Evolutionary conservation across 1,140 invertebrate species (phyloP).

Genomic region (Papilio machaon): DNA sequence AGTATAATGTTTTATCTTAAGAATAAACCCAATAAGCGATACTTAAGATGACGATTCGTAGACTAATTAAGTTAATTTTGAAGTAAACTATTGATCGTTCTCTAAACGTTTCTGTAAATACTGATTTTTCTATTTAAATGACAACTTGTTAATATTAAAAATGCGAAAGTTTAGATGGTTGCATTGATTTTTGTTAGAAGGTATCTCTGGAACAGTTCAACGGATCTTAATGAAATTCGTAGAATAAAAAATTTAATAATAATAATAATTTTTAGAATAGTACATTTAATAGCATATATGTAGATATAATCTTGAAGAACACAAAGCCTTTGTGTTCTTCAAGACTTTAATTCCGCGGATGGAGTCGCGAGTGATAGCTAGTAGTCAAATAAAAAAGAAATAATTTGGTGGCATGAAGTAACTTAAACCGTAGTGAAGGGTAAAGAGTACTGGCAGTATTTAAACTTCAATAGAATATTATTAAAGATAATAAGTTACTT

Average conservation of each 20-base stretch:
- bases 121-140: not conserved
- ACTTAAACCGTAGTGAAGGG: not conserved
- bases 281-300: no score
- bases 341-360: no score
- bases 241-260: no score
- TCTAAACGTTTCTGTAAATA: not conserved
- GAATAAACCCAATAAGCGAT: not conserved
- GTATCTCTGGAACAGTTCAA: no score
- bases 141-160: no score
- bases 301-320: no score
- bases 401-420: not conserved
- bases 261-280: no score
- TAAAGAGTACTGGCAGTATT: not conserved
- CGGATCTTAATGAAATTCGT: no score
- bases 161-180: no score
- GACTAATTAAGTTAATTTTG: not conserved
- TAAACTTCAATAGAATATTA: conserved; percentile 4
- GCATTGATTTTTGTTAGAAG: no score
- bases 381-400: not conserved
- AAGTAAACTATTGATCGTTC: not conserved
- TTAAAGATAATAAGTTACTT: conserved; percentile 3
- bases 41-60: not conserved
- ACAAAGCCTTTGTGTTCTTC: no score
- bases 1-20: not conserved
- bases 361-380: no score